Evolutionary conservation across 23 tunicate species (phyloP).

Genomic region (Halocynthia aurantium): DNA sequence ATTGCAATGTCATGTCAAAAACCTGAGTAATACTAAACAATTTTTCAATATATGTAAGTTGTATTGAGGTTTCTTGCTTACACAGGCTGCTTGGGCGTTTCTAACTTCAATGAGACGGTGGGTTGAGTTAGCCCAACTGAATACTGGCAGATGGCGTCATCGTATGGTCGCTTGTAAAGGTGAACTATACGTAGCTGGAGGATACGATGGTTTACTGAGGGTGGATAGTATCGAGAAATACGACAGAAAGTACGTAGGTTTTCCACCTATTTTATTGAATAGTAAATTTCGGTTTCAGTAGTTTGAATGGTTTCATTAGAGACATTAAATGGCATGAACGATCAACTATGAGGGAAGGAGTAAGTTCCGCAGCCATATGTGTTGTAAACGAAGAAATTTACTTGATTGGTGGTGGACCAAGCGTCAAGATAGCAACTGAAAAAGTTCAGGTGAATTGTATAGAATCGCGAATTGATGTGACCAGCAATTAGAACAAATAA

Average conservation of each 20-base stretch:
- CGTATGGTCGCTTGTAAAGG: conserved; percentile 49
- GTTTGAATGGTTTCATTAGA: not conserved
- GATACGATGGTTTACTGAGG: conserved; percentile 50
- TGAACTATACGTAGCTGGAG: conserved; percentile 55
- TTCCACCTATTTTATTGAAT: no score
- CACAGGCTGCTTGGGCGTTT: conserved; percentile 58
- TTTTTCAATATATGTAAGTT: not conserved
- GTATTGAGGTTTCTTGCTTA: no score
- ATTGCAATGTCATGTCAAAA: no score
- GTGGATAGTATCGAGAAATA: conserved; percentile 59
- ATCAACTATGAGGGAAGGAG: conserved; percentile 43
- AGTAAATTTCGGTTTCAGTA: no score
- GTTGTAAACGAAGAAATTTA: conserved; percentile 33
- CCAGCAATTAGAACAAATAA: no score
- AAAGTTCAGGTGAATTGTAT: conserved; percentile 42
- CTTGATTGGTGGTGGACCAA: conserved; percentile 71
- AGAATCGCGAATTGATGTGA: no score
- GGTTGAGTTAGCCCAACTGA: conserved; percentile 39
- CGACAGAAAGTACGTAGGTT: conserved; percentile 26
- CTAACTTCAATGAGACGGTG: conserved; percentile 46
- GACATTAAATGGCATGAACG: conserved; percentile 37
- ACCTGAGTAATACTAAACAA: not conserved
- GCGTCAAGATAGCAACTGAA: conserved; percentile 42
- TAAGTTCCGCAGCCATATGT: conserved; percentile 64
- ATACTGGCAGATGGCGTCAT: conserved; percentile 67